These are phyloP conservation scores for Podarcis muralis DNA, from an alignment of 2,113 vertebrate species.

Conservation along the genomic window DNA sequence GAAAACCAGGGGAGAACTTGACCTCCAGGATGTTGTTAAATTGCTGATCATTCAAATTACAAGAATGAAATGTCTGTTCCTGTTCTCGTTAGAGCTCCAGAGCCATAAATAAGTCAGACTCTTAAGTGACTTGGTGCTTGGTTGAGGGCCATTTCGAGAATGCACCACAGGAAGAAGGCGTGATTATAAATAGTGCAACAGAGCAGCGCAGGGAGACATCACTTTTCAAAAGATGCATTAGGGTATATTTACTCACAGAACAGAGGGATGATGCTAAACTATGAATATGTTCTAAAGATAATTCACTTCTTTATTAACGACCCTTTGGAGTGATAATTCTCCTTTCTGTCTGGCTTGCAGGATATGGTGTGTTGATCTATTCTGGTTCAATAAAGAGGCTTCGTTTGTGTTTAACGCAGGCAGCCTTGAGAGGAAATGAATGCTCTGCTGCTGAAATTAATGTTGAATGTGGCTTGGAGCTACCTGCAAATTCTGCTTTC, in stretches of 20 bases:
- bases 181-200: slow-evolving; percentile 25
- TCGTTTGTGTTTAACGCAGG: slow-evolving; percentile 46
- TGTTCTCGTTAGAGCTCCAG: slow-evolving; percentile 6
- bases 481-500: slow-evolving; percentile 15
- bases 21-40: slow-evolving; percentile 15
- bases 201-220: not conserved
- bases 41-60: not conserved
- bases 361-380: slow-evolving; percentile 55
- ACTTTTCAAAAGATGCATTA: slow-evolving; percentile 8
- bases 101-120: slow-evolving; percentile 32
- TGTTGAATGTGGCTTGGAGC: not conserved
- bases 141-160: slow-evolving; percentile 26
- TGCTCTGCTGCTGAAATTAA: slow-evolving; percentile 24
- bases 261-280: slow-evolving; percentile 15
- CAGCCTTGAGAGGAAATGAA: slow-evolving; percentile 26
- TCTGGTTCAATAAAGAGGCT: slow-evolving; percentile 41
- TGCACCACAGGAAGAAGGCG: slow-evolving; percentile 7
- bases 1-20: not conserved
- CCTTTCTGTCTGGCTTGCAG: slow-evolving; percentile 37
- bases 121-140: slow-evolving; percentile 18
- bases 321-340: slow-evolving; percentile 33
- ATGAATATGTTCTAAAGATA: slow-evolving; percentile 33
- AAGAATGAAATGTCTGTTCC: slow-evolving; percentile 17
- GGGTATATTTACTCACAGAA: slow-evolving; percentile 3
- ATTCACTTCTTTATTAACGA: slow-evolving; percentile 50